Evolutionary conservation across 1,140 invertebrate species (phyloP).

Genomic region (Condylostylus longicornis): DNA sequence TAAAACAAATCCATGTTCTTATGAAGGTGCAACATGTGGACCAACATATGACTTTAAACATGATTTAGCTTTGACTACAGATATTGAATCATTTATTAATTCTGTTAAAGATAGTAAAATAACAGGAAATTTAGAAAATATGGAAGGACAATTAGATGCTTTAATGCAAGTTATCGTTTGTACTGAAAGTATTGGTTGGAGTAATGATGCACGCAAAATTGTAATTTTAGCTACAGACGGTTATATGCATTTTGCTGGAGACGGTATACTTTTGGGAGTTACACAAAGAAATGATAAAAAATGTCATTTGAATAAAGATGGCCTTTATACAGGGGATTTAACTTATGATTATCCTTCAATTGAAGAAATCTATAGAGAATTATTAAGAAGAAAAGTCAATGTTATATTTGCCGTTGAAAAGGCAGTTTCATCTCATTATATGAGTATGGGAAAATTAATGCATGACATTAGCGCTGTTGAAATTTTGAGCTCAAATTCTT

Average conservation of each 20-base stretch:
- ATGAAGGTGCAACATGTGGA: conserved; percentile 35
- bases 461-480: conserved; percentile 41
- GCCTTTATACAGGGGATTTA: conserved; percentile 37
- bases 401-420: conserved; percentile 45
- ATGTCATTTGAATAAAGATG: conserved; percentile 39
- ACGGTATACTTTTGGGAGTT: conserved; percentile 39
- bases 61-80: conserved; percentile 44
- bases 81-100: conserved; percentile 38
- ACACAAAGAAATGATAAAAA: conserved; percentile 35
- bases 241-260: conserved; percentile 45
- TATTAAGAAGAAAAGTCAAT: conserved; percentile 41
- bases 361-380: conserved; percentile 40
- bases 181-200: conserved; percentile 48
- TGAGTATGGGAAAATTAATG: conserved; percentile 35
- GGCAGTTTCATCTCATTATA: conserved; percentile 37
- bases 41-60: conserved; percentile 55
- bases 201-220: conserved; percentile 39
- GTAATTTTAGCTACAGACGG: conserved; percentile 48
- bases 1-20: conserved; percentile 39
- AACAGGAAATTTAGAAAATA: conserved; percentile 93
- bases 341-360: conserved; percentile 46
- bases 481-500: conserved; percentile 39
- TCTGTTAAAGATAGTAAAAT: conserved; percentile 50
- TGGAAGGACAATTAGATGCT: conserved; percentile 95
- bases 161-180: conserved; percentile 97